Percentiles rank a stretch among this genome's conserved stretches.
These are phyloP conservation scores for Tenthredo amoena DNA, from an alignment of 2,888 invertebrate species.

Conservation along the genomic window DNA sequence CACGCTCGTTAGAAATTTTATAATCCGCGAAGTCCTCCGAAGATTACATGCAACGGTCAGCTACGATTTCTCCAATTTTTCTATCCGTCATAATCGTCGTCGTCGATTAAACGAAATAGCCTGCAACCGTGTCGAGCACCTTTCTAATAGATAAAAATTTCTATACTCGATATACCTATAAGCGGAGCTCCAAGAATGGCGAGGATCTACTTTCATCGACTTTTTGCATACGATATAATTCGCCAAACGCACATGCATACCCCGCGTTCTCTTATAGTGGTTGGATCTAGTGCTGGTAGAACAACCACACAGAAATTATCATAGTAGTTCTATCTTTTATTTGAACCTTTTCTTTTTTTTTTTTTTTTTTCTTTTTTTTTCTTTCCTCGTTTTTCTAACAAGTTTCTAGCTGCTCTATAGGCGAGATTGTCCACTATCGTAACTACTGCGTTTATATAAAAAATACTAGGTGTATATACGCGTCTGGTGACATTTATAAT, in stretches of 20 bases:
- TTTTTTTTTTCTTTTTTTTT: no score
- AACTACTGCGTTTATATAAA: not conserved
- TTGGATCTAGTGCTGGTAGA: not conserved
- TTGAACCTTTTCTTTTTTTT: no score
- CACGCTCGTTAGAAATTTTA: no score
- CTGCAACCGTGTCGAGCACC: not conserved
- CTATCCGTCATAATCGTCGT: not conserved
- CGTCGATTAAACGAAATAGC: not conserved
- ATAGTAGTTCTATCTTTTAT: not conserved
- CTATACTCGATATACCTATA: not conserved
- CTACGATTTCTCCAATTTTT: no score
- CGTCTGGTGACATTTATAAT: no score
- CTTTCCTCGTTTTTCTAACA: not conserved
- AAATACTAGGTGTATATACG: not conserved
- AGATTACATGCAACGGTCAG: no score
- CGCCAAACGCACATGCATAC: not conserved
- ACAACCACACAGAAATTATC: not conserved
- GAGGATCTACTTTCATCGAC: not conserved
- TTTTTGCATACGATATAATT: not conserved
- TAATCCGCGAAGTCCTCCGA: no score
- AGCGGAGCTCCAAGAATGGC: not conserved
- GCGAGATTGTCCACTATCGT: not conserved
- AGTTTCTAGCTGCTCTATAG: not conserved
- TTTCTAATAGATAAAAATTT: not conserved
- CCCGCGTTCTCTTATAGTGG: not conserved